Evolutionary conservation across 2,888 invertebrate genomes (phyloP), one percentile per base, ranked within the genome.

Genomic region (Globia sparganii): DNA sequence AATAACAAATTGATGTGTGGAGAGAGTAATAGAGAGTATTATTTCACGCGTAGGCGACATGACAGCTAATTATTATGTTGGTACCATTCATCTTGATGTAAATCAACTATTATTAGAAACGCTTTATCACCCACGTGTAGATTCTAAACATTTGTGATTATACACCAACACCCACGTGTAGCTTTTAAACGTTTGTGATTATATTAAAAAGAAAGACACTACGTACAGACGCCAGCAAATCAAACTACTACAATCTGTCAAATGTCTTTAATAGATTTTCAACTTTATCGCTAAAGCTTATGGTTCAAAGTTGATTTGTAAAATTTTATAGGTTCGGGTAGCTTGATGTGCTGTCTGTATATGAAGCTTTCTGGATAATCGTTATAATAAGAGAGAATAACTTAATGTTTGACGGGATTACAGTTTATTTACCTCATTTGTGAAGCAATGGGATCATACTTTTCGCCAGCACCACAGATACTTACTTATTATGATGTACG

Each of bases 101-200:
- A 64, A 74, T 31, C 9, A 43, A 2, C 2, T 31, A 25, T 40
- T 31, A 56, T 46, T 56, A 80, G 34, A 73, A 37, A 37, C n/a
- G n/a, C 21, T 56, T 46, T 9, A n/a, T 25, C n/a, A 13, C 74
- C 81, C 31, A 78, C 77, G 18, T 46, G 46, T 18, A 18, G 31
- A n/a, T 72, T 72, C 8, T 46, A 73, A 80, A 34, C 11, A 59
- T 18, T 69, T 15, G 15, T 68, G 40, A 79, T 77, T 70, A 13
- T 6, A n/a, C n/a, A n/a, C n/a, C n/a, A n/a, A n/a, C n/a, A 13
- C 74, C 81, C 31, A 78, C 77, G 18, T 46, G 46, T 18, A 18
- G 31, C 31, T 72, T 72, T 5, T 46, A 73, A 80, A 34, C 11
- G 70, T 18, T 69, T 15, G 15, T 68, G 40, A 79, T 77, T 70